Conservation (phyloP, 2,888 invertebrate genomes). For the Stenotaenia linearis region DNA sequence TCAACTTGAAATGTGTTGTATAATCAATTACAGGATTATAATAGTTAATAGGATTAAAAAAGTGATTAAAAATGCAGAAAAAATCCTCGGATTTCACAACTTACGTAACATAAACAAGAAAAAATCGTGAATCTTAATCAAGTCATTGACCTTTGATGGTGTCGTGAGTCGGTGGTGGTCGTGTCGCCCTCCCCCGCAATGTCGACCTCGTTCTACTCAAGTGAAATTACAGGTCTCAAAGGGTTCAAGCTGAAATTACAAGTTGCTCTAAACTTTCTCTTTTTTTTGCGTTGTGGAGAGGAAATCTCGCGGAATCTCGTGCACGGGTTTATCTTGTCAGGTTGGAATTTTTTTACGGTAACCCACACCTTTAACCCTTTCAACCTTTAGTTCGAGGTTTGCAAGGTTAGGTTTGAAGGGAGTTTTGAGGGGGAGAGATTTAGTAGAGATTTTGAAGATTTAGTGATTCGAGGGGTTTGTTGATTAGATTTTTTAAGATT, state of each 20-base stretch:
- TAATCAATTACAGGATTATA: neutral
- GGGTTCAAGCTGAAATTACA: neutral
- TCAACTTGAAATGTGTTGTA: neutral
- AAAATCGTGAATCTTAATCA: neutral
- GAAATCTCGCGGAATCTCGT: neutral
- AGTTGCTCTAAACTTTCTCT: neutral
- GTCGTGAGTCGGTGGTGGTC: conserved; percentile 1
- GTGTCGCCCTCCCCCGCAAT: conserved; percentile 3
- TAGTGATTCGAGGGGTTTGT: no score
- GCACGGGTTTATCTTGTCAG: neutral
- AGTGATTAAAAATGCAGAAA: neutral
- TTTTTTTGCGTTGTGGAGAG: neutral
- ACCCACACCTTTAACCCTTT: neutral
- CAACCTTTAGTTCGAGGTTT: neutral
- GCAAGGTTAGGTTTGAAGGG: no score
- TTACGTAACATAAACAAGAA: neutral
- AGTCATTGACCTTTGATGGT: conserved; percentile 1
- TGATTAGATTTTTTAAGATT: no score
- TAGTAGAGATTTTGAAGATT: no score
- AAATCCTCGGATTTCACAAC: neutral
- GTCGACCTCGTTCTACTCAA: conserved; percentile 1
- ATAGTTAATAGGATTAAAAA: neutral
- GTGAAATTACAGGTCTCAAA: neutral
- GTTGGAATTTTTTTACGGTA: neutral
- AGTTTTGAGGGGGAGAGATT: no score